These are phyloP conservation scores for Dallia pectoralis DNA, from an alignment of 2,797 vertebrate genomes.

Conservation along the genomic window DNA sequence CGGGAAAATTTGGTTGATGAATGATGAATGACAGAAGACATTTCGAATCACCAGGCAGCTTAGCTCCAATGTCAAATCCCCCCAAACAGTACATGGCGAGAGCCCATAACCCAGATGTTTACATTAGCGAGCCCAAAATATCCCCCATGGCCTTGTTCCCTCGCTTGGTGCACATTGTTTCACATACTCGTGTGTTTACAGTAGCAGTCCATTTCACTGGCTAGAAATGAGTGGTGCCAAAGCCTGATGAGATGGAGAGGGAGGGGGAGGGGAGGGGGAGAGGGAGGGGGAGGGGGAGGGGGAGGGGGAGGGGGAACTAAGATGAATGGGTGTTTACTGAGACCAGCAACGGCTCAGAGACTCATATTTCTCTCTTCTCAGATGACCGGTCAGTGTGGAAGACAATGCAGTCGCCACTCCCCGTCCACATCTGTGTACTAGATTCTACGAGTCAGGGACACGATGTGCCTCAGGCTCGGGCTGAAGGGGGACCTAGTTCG, in stretches of 20 bases:
- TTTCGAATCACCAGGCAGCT: background rate
- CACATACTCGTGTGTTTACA: slow-evolving; percentile 23
- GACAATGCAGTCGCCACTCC: background rate
- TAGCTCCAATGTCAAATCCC: background rate
- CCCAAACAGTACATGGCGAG: background rate
- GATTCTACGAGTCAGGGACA: background rate
- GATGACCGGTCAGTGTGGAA: background rate
- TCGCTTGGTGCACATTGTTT: slow-evolving; percentile 5
- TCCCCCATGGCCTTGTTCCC: background rate
- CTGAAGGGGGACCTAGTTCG: background rate
- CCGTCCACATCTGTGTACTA: background rate
- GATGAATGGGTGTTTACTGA: slow-evolving; percentile 39
- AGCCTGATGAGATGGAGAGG: background rate
- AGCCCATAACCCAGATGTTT: background rate
- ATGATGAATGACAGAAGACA: background rate
- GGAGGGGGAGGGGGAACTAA: background rate
- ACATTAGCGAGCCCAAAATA: background rate
- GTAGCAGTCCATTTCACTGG: slow-evolving; percentile 15
- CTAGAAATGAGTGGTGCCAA: slow-evolving; percentile 13
- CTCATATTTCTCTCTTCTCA: background rate
- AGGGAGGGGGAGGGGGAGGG: background rate
- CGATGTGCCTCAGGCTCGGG: background rate
- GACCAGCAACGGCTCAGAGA: background rate
- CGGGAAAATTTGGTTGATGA: background rate
- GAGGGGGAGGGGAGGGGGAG: background rate